phyloP scores from a whole-genome alignment of 2,888 invertebrate species.

The Pyralis farinalis region DNA sequence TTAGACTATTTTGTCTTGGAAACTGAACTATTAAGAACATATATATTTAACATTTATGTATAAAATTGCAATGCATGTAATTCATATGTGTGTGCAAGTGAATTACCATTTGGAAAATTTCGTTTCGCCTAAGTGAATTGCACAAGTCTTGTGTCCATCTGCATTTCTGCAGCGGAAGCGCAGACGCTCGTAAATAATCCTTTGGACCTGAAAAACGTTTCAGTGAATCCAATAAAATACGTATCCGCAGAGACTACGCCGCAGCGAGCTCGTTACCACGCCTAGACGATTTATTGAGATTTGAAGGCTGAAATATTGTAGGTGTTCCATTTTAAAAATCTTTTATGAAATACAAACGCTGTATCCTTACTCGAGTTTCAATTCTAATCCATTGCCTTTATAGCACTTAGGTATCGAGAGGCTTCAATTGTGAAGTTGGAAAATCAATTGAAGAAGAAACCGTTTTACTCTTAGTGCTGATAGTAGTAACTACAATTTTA shows the following conservation, averaged over 20 bases:
- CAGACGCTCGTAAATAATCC: constrained; percentile 80
- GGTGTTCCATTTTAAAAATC: constrained; percentile 73
- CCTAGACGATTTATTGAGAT: constrained; percentile 81
- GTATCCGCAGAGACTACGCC: constrained; percentile 79
- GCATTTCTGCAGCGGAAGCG: constrained; percentile 71
- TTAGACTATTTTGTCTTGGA: too few relatives aligned
- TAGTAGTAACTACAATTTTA: not conserved
- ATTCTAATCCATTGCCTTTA: constrained; percentile 15
- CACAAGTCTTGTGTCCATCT: constrained; percentile 53
- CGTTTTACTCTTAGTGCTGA: constrained; percentile 2
- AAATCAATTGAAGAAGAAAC: constrained; percentile 7
- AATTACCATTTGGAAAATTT: not conserved
- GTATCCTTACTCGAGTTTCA: constrained; percentile 17
- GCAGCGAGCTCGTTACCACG: constrained; percentile 79
- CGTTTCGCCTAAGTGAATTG: not conserved
- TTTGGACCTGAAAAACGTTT: constrained; percentile 79
- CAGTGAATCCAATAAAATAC: constrained; percentile 81
- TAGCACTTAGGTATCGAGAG: constrained; percentile 2
- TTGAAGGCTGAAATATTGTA: constrained; percentile 79
- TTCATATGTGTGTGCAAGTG: not conserved
- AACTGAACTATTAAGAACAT: too few relatives aligned
- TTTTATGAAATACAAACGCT: constrained; percentile 58
- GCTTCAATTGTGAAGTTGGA: constrained; percentile 2
- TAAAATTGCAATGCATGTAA: too few relatives aligned
- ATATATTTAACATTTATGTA: too few relatives aligned